phyloP scores from a whole-genome alignment of 1,140 invertebrate genomes.

The Caligus rogercresseyi region DNA sequence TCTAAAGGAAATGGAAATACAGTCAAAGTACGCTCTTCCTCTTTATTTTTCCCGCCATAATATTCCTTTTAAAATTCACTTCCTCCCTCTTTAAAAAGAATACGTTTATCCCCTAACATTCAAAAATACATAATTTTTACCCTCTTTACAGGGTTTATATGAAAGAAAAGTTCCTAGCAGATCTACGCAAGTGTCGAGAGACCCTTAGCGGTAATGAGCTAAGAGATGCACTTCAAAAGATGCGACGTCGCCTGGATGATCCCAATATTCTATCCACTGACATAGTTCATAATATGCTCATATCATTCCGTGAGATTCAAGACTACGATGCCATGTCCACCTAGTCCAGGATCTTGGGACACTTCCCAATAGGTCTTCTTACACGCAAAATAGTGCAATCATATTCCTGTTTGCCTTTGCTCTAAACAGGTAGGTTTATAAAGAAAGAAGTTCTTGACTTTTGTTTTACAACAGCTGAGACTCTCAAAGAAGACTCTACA shows the following conservation, averaged over 20 bases:
- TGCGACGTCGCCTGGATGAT: slow-evolving; percentile 83
- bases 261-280: slow-evolving; percentile 87
- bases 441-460: too few relatives aligned
- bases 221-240: slow-evolving; percentile 62
- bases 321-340: slow-evolving; percentile 95
- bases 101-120: too few relatives aligned
- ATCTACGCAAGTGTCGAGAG: slow-evolving; percentile 81
- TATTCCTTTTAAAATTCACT: too few relatives aligned
- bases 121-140: slow-evolving; percentile 6
- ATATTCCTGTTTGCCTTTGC: slow-evolving; percentile 90
- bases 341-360: slow-evolving; percentile 84
- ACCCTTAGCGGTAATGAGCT: slow-evolving; percentile 65
- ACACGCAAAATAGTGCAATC: slow-evolving; percentile 72
- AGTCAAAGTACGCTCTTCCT: slow-evolving; percentile 52
- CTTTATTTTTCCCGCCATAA: not conserved
- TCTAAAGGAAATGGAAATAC: slow-evolving; percentile 80
- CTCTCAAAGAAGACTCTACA: too few relatives aligned
- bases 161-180: slow-evolving; percentile 90
- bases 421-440: slow-evolving; percentile 62
- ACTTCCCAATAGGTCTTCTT: slow-evolving; percentile 75
- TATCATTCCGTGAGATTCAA: slow-evolving; percentile 61
- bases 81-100: too few relatives aligned
- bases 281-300: slow-evolving; percentile 76
- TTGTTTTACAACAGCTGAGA: not conserved
- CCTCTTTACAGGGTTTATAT: slow-evolving; percentile 58